Conservation (phyloP, 2,888 invertebrate species). For the Neoascia interrupta region DNA sequence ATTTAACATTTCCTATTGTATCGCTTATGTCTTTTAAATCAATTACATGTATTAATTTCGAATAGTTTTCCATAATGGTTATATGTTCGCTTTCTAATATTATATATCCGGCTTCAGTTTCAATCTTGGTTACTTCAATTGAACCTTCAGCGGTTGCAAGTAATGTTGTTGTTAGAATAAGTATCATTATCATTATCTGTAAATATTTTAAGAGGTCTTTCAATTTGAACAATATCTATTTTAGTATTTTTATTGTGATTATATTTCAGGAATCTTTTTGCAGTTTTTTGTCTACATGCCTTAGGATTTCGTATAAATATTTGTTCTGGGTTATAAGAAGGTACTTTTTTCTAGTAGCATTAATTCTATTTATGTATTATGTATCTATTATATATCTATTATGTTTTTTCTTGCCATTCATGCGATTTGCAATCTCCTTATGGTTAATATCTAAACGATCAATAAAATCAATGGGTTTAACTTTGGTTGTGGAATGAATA, state of each 20-base stretch:
- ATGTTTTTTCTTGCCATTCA: conserved; percentile 5
- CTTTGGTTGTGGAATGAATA: background rate
- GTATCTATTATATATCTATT: too few relatives aligned
- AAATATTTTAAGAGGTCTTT: background rate
- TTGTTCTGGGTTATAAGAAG: background rate
- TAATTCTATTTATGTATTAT: conserved; percentile 5
- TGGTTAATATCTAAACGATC: background rate
- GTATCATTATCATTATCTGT: background rate
- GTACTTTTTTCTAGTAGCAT: background rate
- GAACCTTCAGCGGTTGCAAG: background rate
- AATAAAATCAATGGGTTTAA: background rate
- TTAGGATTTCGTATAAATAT: conserved; percentile 28
- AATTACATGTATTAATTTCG: background rate
- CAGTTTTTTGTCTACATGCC: background rate
- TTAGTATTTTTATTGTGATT: background rate
- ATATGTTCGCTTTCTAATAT: background rate
- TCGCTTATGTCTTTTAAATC: background rate
- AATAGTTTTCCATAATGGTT: background rate
- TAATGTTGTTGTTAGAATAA: background rate
- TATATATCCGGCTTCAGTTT: background rate
- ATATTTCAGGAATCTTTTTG: conserved; percentile 1
- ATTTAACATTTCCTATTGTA: background rate
- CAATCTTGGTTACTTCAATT: background rate
- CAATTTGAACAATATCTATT: conserved; percentile 1
- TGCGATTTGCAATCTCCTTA: background rate